Conservation (phyloP, 1,140 invertebrate genomes). For the Panulirus ornatus region DNA sequence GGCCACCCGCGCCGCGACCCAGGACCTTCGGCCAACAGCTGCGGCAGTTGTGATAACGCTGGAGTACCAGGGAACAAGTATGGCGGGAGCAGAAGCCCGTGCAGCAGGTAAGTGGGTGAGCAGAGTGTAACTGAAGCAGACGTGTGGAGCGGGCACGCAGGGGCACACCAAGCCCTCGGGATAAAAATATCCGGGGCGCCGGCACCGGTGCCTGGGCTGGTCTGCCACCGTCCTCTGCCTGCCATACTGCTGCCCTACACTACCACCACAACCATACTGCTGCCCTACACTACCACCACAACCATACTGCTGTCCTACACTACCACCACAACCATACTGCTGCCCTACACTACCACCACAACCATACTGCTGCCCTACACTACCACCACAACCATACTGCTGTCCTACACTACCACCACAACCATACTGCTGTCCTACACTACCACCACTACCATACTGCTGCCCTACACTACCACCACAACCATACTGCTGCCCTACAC, state of each 20-base stretch:
- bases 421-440: no score
- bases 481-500: no score
- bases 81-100: slow-evolving; percentile 25
- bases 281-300: background rate
- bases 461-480: no score
- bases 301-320: no score
- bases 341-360: background rate
- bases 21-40: background rate
- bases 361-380: no score
- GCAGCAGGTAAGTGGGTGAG: slow-evolving; percentile 68
- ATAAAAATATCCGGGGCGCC: slow-evolving; percentile 63
- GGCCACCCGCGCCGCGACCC: background rate
- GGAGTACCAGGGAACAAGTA: background rate
- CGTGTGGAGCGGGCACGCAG: slow-evolving; percentile 43
- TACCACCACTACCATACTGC: no score
- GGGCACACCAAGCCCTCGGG: slow-evolving; percentile 43
- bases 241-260: background rate
- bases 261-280: background rate
- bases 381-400: no score
- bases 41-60: background rate
- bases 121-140: slow-evolving; percentile 68
- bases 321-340: no score
- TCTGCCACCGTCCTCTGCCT: background rate
- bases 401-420: no score
- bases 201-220: slow-evolving; percentile 18